Evolutionary conservation across 2,113 vertebrate species (phyloP).

Genomic region (Osmerus eperlanus): DNA sequence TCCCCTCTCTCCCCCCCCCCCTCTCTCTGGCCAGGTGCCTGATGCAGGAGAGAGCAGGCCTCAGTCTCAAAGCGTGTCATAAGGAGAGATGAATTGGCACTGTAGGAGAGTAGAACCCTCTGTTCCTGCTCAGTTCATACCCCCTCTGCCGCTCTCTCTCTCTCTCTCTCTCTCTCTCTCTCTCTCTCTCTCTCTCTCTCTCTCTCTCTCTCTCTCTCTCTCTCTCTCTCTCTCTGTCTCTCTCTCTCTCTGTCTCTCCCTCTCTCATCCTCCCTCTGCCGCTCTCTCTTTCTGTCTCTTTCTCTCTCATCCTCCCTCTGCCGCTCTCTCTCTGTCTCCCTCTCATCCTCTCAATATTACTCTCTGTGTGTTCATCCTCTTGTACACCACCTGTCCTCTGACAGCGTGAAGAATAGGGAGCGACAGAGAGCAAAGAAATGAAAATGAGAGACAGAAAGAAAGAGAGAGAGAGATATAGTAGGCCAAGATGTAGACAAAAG

Average conservation of each 20-base stretch:
- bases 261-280: too few species aligned
- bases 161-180: background rate
- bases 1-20: background rate
- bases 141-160: too few species aligned
- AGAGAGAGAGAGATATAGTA: background rate
- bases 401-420: conserved; percentile 22
- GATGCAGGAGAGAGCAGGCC: conserved; percentile 13
- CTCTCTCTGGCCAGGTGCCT: background rate
- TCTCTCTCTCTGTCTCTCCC: too few species aligned
- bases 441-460: too few species aligned
- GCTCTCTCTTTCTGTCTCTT: background rate
- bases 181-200: background rate
- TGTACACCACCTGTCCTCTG: conserved; percentile 37
- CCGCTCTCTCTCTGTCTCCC: background rate
- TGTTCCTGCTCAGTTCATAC: background rate
- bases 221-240: background rate
- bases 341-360: too few species aligned
- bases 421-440: background rate
- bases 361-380: conserved; percentile 40
- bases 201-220: too few species aligned
- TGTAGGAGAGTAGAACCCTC: conserved; percentile 31
- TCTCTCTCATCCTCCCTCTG: background rate
- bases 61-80: conserved; percentile 40
- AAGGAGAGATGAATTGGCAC: conserved; percentile 45
- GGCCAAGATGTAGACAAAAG: background rate